Percentiles rank a stretch among this genome's conserved stretches.
Evolutionary conservation across 2,113 vertebrate species (phyloP).

Genomic region (Hyla sarda): DNA sequence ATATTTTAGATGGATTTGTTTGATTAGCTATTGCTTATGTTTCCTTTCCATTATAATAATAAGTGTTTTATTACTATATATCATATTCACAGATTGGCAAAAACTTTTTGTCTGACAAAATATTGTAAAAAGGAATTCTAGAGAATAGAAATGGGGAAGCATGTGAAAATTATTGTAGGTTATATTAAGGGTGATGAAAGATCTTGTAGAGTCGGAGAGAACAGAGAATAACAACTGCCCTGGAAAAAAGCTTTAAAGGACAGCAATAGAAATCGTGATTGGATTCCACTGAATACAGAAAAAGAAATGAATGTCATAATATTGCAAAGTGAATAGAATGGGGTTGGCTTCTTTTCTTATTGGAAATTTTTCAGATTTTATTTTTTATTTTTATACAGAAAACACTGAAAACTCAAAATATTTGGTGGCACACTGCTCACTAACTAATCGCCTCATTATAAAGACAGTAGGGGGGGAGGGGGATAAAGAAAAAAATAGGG

Average conservation of each 20-base stretch:
- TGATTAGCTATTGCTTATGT: no score
- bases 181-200: not conserved
- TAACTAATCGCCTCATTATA: no score
- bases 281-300: not conserved
- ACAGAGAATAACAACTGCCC: not conserved
- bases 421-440: no score
- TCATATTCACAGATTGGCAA: not conserved
- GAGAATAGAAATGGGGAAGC: not conserved
- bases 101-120: not conserved
- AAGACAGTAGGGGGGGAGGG: no score
- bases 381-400: no score
- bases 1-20: no score
- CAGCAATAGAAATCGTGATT: not conserved
- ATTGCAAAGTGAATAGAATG: not conserved
- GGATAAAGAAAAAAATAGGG: no score
- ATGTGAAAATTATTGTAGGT: not conserved
- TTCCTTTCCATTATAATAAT: no score
- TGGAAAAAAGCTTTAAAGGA: not conserved
- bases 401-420: no score
- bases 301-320: not conserved
- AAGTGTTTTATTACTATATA: no score
- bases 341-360: not conserved
- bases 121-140: not conserved
- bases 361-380: no score
- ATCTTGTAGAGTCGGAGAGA: not conserved